A percentile compares a stretch with the other conserved stretches of the same genome.
phyloP scores from a whole-genome alignment of 2,888 invertebrate species.

The Linnaemya tessellans region DNA sequence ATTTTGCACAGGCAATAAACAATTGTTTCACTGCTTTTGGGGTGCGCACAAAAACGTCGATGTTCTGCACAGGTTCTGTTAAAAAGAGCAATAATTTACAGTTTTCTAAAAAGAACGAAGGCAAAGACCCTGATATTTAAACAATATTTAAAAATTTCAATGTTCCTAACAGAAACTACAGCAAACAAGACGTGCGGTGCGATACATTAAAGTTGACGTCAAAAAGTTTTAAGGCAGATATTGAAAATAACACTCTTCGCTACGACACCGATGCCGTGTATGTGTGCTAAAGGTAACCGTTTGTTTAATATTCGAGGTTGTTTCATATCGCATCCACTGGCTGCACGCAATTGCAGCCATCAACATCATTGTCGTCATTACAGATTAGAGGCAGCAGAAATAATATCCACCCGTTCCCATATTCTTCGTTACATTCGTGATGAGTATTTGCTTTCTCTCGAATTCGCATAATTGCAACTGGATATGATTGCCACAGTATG shows the following conservation, averaged over 20 bases:
- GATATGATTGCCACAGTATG: not conserved
- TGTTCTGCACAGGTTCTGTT: not conserved
- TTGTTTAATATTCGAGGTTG: constrained; percentile 58
- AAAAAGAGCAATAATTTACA: not conserved
- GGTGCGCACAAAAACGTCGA: not conserved
- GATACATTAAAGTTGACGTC: no score
- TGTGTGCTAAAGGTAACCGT: not conserved
- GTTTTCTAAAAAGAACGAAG: not conserved
- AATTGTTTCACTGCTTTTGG: constrained; percentile 51
- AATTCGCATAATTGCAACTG: not conserved
- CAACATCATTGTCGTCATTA: constrained; percentile 40
- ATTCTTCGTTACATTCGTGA: constrained; percentile 18
- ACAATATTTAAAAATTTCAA: no score
- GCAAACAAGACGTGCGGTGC: no score
- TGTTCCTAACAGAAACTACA: no score
- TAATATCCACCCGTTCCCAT: constrained; percentile 14
- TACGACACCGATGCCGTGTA: not conserved
- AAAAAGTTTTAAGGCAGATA: not conserved
- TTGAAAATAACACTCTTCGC: not conserved
- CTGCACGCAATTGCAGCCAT: constrained; percentile 12
- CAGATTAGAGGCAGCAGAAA: constrained; percentile 8
- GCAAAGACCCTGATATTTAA: no score
- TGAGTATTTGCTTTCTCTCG: not conserved
- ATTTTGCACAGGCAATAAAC: constrained; percentile 47
- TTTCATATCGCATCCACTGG: constrained; percentile 44